Evolutionary conservation across 2,888 invertebrate genomes (phyloP), one percentile per base, ranked within the genome.

Genomic region (Graphium colonna): DNA sequence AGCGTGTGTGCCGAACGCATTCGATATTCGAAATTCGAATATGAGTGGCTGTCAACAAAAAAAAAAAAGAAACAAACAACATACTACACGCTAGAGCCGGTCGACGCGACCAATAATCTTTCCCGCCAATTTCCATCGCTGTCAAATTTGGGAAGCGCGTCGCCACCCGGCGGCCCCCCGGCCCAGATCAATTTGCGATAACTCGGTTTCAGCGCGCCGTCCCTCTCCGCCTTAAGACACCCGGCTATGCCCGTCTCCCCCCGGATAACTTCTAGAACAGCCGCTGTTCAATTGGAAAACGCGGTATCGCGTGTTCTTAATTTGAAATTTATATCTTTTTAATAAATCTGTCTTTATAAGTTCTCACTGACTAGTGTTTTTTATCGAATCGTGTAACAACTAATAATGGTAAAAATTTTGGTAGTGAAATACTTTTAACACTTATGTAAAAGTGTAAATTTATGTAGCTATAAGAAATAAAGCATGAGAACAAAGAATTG

Each of bases 41-140:
- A 63, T 59, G 58, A 55, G 61, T 21, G 21, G n/a, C n/a, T 9
- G 33, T 33, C 33, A 10, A 33, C 33, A n/a, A 33, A 33, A 9
- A 10, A 3, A 9, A 33, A 33, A 33, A 33, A 33, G 33, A 33
- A 33, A 33, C 9, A 33, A 33, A 33, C 33, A 33, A 3, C 33
- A 33, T 9, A 33, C 33, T 5, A 3, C 33, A 33, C 36, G 9
- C 52, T 62, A 57, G 65, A 62, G 64, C 68, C 62, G 68, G 68
- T 71, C 76, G 72, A 79, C 81, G 72, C 76, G 72, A 79, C 81
- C 82, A 82, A 82, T 84, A 87, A 87, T 85, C 78, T 85, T 86
- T 85, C 82, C 82, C 87, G 87, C 86, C 89, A 88, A 89, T 88
- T 88, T 86, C 84, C 85, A 86, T 89, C 78, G 85, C 86, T 88